Percentiles rank a stretch among this genome's conserved stretches.
These are phyloP conservation scores for Drosophila punjabiensis DNA, from an alignment of 1,140 invertebrate species.

Conservation along the genomic window DNA sequence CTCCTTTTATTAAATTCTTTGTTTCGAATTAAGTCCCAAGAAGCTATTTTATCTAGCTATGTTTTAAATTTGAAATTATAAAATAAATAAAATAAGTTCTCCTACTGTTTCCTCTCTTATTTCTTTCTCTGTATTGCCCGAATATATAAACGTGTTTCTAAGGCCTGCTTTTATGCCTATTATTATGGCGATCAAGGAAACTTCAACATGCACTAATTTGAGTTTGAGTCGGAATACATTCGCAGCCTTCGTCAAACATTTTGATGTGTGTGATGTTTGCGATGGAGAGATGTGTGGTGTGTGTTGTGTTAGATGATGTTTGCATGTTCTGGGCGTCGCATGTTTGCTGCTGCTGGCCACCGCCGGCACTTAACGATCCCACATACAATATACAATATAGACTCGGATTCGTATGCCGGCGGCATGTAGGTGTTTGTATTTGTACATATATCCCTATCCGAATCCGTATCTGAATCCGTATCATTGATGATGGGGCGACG, in stretches of 20 bases:
- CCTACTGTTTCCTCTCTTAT: background rate
- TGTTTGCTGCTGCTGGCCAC: constrained; percentile 40
- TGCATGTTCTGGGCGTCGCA: constrained; percentile 59
- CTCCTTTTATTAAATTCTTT: background rate
- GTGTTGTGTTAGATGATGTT: constrained; percentile 43
- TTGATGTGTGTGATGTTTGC: constrained; percentile 13
- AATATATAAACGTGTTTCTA: constrained; percentile 23
- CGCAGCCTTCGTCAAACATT: constrained; percentile 58
- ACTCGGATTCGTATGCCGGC: constrained; percentile 19
- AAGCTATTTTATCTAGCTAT: background rate
- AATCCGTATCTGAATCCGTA: constrained; percentile 20
- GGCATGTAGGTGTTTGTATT: constrained; percentile 17
- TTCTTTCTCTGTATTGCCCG: background rate
- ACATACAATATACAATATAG: background rate
- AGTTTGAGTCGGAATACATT: constrained; percentile 15
- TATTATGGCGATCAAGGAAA: constrained; percentile 32
- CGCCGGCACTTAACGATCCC: constrained; percentile 38
- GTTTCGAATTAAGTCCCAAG: background rate
- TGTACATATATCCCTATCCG: constrained; percentile 5
- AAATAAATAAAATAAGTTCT: too few relatives aligned
- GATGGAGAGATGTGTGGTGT: background rate
- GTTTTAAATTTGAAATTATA: fast-evolving
- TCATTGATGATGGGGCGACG: constrained; percentile 39
- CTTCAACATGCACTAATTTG: constrained; percentile 39
- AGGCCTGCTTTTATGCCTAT: constrained; percentile 16